These are phyloP conservation scores for Orgyia antiqua DNA, from an alignment of 2,888 invertebrate species.

Conservation along the genomic window DNA sequence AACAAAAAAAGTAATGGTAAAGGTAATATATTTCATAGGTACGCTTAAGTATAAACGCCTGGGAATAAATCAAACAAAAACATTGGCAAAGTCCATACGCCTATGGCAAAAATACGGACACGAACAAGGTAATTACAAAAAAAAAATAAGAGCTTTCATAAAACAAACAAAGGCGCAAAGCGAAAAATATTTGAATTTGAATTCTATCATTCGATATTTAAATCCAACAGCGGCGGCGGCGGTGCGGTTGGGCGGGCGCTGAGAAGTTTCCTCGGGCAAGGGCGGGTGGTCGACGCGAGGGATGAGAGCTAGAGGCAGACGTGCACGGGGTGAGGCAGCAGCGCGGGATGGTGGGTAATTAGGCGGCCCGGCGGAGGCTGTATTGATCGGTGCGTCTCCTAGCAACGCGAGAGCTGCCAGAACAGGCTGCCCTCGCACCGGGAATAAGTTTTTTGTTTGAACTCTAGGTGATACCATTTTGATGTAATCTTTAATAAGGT, in stretches of 20 bases:
- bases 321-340: constrained; percentile 25
- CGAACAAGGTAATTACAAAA: constrained; percentile 21
- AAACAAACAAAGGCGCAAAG: constrained; percentile 61
- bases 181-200: constrained; percentile 68
- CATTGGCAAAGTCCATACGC: too few relatives aligned
- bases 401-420: constrained; percentile 75
- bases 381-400: constrained; percentile 74
- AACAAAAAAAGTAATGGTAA: too few relatives aligned
- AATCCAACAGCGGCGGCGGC: constrained; percentile 45
- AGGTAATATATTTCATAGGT: too few relatives aligned
- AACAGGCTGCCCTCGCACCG: constrained; percentile 57
- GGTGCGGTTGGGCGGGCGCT: constrained; percentile 54
- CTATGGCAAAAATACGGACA: too few relatives aligned
- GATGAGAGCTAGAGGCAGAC: constrained; percentile 12
- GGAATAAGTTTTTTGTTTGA: constrained; percentile 65
- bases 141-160: constrained; percentile 36
- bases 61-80: too few relatives aligned
- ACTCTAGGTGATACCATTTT: constrained; percentile 69
- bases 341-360: constrained; percentile 55
- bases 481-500: constrained; percentile 65
- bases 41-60: too few relatives aligned
- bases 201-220: constrained; percentile 77
- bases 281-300: constrained; percentile 23
- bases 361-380: constrained; percentile 77
- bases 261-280: constrained; percentile 47